Base-by-base conservation (phyloP, 2,113 vertebrate species). In the Tachysurus vachellii region DNA sequence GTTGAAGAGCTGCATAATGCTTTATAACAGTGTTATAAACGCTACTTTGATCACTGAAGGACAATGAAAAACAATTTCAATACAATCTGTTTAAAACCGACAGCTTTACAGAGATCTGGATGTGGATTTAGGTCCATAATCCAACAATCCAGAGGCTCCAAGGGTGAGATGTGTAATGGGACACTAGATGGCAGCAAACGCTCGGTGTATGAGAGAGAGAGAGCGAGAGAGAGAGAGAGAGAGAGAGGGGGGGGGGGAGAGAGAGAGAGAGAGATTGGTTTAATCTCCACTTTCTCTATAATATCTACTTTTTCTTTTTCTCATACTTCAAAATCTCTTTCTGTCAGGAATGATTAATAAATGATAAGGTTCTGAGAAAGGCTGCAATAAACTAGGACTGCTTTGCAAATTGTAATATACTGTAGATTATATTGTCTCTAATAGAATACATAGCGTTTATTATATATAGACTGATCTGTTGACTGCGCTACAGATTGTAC, bases 161-260 rank as follows among this genome's bases (percentile, higher is more conserved):
- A 6, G 61, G 61, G 23, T 21, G 19, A 61, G 21, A 2, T 64
- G 61, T n/a, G 12, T 19, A 11, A 12, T 50, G 21, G 6, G 26
- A n/a, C 76, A 80, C 76, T 80, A 80, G 76, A 80, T 80, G 76
- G 50, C 76, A 57, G 53, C 53, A 80, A n/a, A 31, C 10, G 31
- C 75, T 16, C 75, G 28, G 47, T 0, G 13, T 77, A 54, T 53
- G 26, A 53, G 26, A 77, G 31, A 9, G 68, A 16, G 3, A 50
- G 0, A 36, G 36, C 1, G 36, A 36, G 36, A 36, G 36, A 36
- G 36, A 36, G 36, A 36, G 36, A 36, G 36, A 36, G 36, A 36
- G 36, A 36, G 36, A 36, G 36, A 36, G 36, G 2, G 36, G 2
- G 36, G 2, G 36, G 2, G 36, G 2, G 36, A 36, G 36, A 36